phyloP scores from a whole-genome alignment of 2,113 vertebrate species.

The Esox niger region DNA sequence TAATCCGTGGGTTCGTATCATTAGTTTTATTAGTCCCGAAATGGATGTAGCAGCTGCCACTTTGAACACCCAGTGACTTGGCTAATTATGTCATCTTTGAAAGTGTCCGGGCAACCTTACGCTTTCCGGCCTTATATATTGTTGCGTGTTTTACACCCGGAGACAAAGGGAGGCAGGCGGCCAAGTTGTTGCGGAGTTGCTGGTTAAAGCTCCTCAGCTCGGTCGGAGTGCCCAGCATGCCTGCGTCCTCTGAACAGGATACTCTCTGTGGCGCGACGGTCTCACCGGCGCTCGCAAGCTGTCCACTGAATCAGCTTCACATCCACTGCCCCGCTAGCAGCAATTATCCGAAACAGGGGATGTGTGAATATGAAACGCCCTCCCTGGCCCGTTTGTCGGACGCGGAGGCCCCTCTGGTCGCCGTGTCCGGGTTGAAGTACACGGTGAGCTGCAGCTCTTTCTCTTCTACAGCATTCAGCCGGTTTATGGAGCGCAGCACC shows the following conservation, averaged over 20 bases:
- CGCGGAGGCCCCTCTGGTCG: no score
- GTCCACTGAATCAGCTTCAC: slow-evolving; percentile 16
- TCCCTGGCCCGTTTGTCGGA: not conserved
- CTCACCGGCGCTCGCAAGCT: slow-evolving; percentile 41
- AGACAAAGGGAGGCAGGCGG: not conserved
- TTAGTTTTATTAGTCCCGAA: no score
- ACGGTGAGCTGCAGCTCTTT: not conserved
- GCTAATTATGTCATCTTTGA: no score
- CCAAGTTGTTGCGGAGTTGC: not conserved
- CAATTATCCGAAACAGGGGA: not conserved
- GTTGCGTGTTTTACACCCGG: not conserved
- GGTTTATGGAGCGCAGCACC: slow-evolving; percentile 95
- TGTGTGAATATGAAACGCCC: not conserved
- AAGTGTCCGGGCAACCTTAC: no score
- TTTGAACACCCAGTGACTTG: no score
- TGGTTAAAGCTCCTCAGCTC: not conserved
- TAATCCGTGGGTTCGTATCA: no score
- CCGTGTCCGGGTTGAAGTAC: no score
- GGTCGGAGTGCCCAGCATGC: slow-evolving; percentile 25
- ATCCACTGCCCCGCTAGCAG: not conserved
- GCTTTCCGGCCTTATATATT: no score
- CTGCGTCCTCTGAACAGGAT: slow-evolving; percentile 44
- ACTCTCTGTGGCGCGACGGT: slow-evolving; percentile 26
- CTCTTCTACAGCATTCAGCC: slow-evolving; percentile 84
- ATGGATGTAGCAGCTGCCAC: no score